Evolutionary conservation across 1,140 invertebrate species (phyloP).

Genomic region (Calephelis virginiensis): DNA sequence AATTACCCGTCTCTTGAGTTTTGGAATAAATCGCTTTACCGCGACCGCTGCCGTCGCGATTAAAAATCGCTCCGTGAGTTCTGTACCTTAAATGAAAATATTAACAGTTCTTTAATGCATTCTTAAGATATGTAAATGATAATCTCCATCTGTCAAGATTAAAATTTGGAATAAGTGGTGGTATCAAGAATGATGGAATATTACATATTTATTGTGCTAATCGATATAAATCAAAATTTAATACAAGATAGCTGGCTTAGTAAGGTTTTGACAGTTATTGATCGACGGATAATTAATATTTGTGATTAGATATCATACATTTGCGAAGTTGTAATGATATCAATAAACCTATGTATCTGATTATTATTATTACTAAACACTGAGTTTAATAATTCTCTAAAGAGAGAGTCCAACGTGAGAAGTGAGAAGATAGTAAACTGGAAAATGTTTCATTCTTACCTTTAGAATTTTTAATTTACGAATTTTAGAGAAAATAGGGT

Average conservation of each 20-base stretch:
- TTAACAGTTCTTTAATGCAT: no score
- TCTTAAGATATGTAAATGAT: neutral
- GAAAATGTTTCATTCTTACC: no score
- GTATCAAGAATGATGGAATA: neutral
- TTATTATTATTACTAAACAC: neutral
- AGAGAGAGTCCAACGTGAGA: no score
- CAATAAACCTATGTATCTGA: neutral
- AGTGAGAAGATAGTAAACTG: no score
- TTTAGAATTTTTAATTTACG: no score
- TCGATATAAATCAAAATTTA: slow-evolving; percentile 51
- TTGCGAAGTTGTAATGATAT: neutral
- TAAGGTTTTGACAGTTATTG: slow-evolving; percentile 48
- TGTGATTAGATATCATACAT: slow-evolving; percentile 24
- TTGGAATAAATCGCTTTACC: no score
- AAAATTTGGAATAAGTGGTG: neutral
- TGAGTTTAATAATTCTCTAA: no score
- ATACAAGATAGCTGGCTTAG: slow-evolving; percentile 44
- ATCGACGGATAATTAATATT: slow-evolving; percentile 31
- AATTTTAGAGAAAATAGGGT: no score
- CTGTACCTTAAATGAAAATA: no score
- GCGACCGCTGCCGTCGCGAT: no score
- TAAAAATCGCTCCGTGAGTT: no score
- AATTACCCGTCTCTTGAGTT: no score
- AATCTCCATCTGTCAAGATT: slow-evolving; percentile 6
- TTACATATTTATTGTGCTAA: slow-evolving; percentile 25